Base-by-base conservation (phyloP, 2,797 vertebrate species). In the Cercopithecus neglectus region DNA sequence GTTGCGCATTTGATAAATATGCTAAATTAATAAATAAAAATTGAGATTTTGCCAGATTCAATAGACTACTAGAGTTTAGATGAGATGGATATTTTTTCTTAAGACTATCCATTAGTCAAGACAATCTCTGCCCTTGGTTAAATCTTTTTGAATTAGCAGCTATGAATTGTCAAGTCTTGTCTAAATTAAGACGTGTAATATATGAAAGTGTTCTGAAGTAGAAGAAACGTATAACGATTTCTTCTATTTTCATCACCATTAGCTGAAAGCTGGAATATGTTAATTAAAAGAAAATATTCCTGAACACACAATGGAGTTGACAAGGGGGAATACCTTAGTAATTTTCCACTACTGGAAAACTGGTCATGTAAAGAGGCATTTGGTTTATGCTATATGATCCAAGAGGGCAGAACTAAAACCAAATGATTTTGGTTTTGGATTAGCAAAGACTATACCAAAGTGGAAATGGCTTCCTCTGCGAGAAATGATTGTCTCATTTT, bases 281-380 rank as follows among this genome's bases (percentile, higher is more conserved):
- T 95, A 83, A 67, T 90, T 87, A 96, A 94, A 96, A 87, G 48
- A 89, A 95, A 97, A 82, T 91, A 97, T 89, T 96, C 93, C 79
- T 97, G n/a, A 97, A 78, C 41, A 76, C 33, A 83, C 17, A 76
- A 53, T 76, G 75, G 57, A 85, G 78, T 95, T 50, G 91, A 95
- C 28, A 79, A 90, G 59, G 55, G 8, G 57, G 67, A 80, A 92
- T 11, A 89, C 33, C 59, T 59, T 50, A 94, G 72, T 92, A 50
- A 95, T 94, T 96, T 93, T 96, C 76, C 55, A 92, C 36, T 89
- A 46, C 30, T 80, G 70, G 50, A 83, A 95, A 95, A 93, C 21
- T 76, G 86, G 81, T 95, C 78, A 64, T 5, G 1, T 64, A 94
- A 94, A 91, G 57, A 85, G 48, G 41, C 30, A 89, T 64, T 91